Evolutionary conservation across 2,888 invertebrate genomes (phyloP), one percentile per base, ranked within the genome.

Genomic region (Rhorus exstirpatorius): DNA sequence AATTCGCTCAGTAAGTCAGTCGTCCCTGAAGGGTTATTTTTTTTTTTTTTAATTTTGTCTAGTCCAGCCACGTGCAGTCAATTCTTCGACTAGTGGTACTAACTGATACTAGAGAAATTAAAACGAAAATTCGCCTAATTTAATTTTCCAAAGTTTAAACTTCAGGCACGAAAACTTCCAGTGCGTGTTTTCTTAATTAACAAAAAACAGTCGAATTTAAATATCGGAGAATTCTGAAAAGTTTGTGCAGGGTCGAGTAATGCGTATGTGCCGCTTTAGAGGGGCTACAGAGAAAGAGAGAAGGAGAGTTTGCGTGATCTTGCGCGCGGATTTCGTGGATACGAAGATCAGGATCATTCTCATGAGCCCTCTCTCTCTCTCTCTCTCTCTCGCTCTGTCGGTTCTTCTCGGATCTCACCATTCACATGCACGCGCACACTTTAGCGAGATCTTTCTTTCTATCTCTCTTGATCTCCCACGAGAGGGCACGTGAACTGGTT

Each of bases 401-500:
- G 51, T 21, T 53, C 67, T 68, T 53, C 35, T 19, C n/a, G 38
- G 71, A 60, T 71, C 46, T 19, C 19, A 35, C 31, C 31, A 17
- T 19, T 8, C n/a, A 19, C n/a, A 17, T 26, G 26, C 31, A 35
- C 7, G 8, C 31, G 26, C n/a, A 38, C 12, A 35, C 35, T 46
- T 46, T 17, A 2, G 3, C 46, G 51, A 21, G 21, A 19, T 21
- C 21, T 55, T 26, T 19, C 51, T 53, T 21, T 55, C 55, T 55
- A 8, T 31, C 8, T 17, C 14, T 46, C 72, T 72, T 19, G 24
- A n/a, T n/a, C n/a, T n/a, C 21, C 21, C 38, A 55, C 53, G 41
- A 55, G 63, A 63, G 85, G 80, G 85, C 85, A 84, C 88, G 88
- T 90, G 91, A 91, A 91, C 91, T 90, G 91, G 91, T 91, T 91